Evolutionary conservation across 2,888 invertebrate species (phyloP).

Genomic region (Mythimna vitellina): DNA sequence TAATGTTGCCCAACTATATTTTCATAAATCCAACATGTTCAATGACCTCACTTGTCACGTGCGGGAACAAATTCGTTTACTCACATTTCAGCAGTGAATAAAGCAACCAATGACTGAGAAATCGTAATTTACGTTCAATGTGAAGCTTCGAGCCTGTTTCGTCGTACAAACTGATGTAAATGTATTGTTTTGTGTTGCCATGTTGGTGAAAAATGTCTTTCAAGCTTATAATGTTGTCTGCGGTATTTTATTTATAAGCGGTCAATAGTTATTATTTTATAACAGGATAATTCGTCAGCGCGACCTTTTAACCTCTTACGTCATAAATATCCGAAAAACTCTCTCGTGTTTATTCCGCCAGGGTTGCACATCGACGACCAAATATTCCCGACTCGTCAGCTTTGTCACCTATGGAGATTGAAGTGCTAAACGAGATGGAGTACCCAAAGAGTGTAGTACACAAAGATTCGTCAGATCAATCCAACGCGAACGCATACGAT

Average conservation of each 20-base stretch:
- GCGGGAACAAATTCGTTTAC: conserved; percentile 7
- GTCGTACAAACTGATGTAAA: conserved; percentile 49
- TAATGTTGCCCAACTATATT: not conserved
- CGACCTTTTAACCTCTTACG: no score
- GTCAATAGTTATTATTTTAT: conserved; percentile 6
- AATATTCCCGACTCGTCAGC: no score
- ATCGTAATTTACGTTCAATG: conserved; percentile 58
- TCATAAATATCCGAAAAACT: no score
- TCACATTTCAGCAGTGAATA: conserved; percentile 25
- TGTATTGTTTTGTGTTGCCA: conserved; percentile 49
- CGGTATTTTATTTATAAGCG: conserved; percentile 29
- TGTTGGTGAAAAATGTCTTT: conserved; percentile 59
- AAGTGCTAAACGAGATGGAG: no score
- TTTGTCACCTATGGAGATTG: no score
- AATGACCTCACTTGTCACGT: conserved; percentile 28
- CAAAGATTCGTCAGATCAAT: no score
- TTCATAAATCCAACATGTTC: not conserved
- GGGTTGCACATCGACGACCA: no score
- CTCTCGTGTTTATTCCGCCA: no score
- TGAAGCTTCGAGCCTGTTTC: conserved; percentile 62
- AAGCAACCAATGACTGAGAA: conserved; percentile 67
- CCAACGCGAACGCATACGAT: no score
- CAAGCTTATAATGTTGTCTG: conserved; percentile 46
- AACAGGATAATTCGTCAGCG: conserved; percentile 24
- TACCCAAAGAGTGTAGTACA: no score